These are phyloP conservation scores for Geopemphigus sp. DNA, from an alignment of 1,140 invertebrate species.

Conservation along the genomic window DNA sequence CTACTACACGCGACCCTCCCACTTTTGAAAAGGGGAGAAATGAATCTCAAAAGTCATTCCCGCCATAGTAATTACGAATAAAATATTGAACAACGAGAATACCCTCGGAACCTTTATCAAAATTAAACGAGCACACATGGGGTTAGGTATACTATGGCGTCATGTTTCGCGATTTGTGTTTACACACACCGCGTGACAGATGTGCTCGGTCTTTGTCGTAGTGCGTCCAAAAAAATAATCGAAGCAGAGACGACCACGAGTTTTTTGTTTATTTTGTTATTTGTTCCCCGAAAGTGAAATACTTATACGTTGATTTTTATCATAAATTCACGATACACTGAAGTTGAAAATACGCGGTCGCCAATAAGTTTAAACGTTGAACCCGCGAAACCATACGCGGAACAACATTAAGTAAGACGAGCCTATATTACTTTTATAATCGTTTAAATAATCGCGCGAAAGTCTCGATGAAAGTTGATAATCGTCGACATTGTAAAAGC, in stretches of 20 bases:
- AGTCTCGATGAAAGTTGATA: too few species aligned
- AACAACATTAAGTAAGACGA: too few species aligned
- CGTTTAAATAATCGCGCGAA: too few species aligned
- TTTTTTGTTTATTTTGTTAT: neutral
- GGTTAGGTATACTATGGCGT: neutral
- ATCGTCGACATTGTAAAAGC: too few species aligned
- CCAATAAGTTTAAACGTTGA: too few species aligned
- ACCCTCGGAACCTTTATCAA: conserved; percentile 38
- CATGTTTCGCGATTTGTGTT: conserved; percentile 31
- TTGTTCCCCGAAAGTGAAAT: neutral
- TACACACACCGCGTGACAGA: conserved; percentile 37
- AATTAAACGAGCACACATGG: conserved; percentile 30
- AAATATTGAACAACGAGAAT: conserved; percentile 43
- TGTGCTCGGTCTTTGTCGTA: conserved; percentile 18
- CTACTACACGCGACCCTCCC: conserved; percentile 22
- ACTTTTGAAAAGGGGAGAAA: neutral
- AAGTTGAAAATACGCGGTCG: too few species aligned
- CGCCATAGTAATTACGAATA: conserved; percentile 45
- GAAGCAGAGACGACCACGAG: neutral
- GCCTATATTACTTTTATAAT: too few species aligned
- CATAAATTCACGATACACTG: neutral
- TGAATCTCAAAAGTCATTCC: conserved; percentile 42
- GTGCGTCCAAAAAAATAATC: conserved; percentile 6
- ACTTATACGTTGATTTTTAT: neutral
- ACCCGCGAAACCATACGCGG: too few species aligned